Conservation (phyloP, 1,140 invertebrate species). For the Zaprionus kolodkinae region DNA sequence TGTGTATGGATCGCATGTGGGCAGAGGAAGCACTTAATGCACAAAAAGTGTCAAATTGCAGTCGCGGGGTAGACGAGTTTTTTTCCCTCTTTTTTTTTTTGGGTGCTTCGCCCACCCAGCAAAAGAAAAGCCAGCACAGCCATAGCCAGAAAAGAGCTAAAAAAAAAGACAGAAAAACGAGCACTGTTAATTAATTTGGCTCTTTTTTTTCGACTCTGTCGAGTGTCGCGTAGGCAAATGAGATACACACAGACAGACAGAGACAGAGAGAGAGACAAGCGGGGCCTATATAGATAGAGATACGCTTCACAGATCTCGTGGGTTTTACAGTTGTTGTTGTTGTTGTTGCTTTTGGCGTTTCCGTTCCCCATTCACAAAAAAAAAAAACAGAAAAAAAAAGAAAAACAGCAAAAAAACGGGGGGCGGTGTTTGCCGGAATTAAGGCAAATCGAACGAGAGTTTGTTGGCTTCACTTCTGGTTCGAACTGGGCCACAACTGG, state of each 20-base stretch:
- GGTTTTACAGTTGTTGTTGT: slow-evolving; percentile 33
- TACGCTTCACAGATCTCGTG: slow-evolving; percentile 48
- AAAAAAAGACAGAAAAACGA: slow-evolving; percentile 31
- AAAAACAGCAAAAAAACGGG: neutral
- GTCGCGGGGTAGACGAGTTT: slow-evolving; percentile 44
- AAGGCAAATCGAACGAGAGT: slow-evolving; percentile 42
- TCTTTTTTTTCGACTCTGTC: slow-evolving; percentile 21
- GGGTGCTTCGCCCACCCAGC: slow-evolving; percentile 59
- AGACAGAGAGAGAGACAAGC: neutral
- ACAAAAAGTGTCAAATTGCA: slow-evolving; percentile 84
- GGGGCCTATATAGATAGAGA: slow-evolving; percentile 20
- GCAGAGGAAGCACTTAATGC: slow-evolving; percentile 84
- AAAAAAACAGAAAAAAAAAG: neutral
- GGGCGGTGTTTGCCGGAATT: slow-evolving; percentile 13
- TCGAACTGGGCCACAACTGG: slow-evolving; percentile 24
- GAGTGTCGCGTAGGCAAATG: slow-evolving; percentile 65
- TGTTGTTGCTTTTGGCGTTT: slow-evolving; percentile 43
- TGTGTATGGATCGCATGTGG: slow-evolving; percentile 50
- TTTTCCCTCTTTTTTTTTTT: slow-evolving; percentile 11
- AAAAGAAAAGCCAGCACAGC: slow-evolving; percentile 21
- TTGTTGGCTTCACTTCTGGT: slow-evolving; percentile 31
- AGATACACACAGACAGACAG: slow-evolving; percentile 48
- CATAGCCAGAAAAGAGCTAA: slow-evolving; percentile 15
- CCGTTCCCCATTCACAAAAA: slow-evolving; percentile 26
- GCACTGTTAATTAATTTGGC: slow-evolving; percentile 73